Conservation (phyloP, 2,113 vertebrate genomes). For the Speoplatyrhinus poulsoni region DNA sequence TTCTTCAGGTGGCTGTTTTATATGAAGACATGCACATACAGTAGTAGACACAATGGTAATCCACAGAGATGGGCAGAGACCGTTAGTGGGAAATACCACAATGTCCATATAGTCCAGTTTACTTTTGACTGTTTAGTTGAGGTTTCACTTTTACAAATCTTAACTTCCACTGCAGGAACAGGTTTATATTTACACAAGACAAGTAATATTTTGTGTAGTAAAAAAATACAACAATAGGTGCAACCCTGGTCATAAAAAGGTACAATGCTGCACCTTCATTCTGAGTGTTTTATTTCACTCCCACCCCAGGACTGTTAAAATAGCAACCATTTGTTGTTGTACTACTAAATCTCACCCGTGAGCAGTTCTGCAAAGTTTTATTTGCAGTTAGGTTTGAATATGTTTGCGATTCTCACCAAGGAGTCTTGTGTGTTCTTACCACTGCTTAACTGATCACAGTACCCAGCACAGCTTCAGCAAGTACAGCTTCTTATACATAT, state of each 20-base stretch:
- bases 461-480: constrained; percentile 70
- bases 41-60: constrained; percentile 2
- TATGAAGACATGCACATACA: constrained; percentile 22
- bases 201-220: background rate
- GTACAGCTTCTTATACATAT: constrained; percentile 56
- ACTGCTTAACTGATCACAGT: constrained; percentile 62
- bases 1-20: constrained; percentile 52
- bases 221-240: background rate
- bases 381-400: constrained; percentile 77
- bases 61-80: background rate
- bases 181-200: constrained; percentile 29
- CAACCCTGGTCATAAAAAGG: background rate
- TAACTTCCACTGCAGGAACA: constrained; percentile 42
- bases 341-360: constrained; percentile 34
- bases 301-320: constrained; percentile 68
- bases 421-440: constrained; percentile 72
- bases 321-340: constrained; percentile 57
- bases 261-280: background rate
- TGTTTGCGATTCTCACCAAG: constrained; percentile 66
- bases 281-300: constrained; percentile 22
- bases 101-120: constrained; percentile 41
- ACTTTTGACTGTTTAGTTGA: constrained; percentile 56
- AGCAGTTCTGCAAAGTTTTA: constrained; percentile 80
- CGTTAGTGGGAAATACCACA: constrained; percentile 44
- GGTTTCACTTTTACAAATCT: constrained; percentile 42